phyloP scores from a whole-genome alignment of 2,888 invertebrate species.

The Hoplodrina ambigua region DNA sequence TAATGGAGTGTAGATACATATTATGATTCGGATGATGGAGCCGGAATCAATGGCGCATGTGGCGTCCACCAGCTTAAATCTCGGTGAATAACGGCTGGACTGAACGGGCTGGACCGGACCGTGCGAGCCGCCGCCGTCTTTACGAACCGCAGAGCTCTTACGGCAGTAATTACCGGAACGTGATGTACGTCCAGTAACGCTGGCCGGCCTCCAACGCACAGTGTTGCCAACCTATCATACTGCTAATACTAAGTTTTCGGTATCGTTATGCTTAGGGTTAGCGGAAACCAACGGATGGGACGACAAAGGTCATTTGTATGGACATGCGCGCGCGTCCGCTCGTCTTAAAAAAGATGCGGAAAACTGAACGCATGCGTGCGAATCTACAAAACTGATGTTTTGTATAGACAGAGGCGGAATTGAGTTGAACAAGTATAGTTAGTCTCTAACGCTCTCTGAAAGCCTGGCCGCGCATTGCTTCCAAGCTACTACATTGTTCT shows the following conservation, averaged over 20 bases:
- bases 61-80: constrained; percentile 46
- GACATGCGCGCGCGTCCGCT: too few relatives aligned
- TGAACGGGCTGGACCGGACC: constrained; percentile 16
- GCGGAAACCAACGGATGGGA: too few relatives aligned
- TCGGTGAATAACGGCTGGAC: constrained; percentile 47
- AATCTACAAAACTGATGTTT: too few relatives aligned
- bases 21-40: constrained; percentile 46
- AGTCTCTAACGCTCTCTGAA: too few relatives aligned
- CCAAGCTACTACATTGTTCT: too few relatives aligned
- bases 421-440: too few relatives aligned
- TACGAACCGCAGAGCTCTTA: constrained; percentile 56
- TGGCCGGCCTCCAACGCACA: constrained; percentile 59
- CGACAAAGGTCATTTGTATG: too few relatives aligned
- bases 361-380: too few relatives aligned
- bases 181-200: constrained; percentile 61
- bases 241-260: constrained; percentile 41
- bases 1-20: constrained; percentile 34
- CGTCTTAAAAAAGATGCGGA: too few relatives aligned
- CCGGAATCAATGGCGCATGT: constrained; percentile 46
- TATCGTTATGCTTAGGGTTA: neutral
- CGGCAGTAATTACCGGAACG: constrained; percentile 60
- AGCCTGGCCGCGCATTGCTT: too few relatives aligned
- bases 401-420: too few relatives aligned
- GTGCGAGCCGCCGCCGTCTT: constrained; percentile 50
- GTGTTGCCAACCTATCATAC: constrained; percentile 52